These are phyloP conservation scores for Dasypolia templi DNA, from an alignment of 2,888 invertebrate genomes.

Conservation along the genomic window DNA sequence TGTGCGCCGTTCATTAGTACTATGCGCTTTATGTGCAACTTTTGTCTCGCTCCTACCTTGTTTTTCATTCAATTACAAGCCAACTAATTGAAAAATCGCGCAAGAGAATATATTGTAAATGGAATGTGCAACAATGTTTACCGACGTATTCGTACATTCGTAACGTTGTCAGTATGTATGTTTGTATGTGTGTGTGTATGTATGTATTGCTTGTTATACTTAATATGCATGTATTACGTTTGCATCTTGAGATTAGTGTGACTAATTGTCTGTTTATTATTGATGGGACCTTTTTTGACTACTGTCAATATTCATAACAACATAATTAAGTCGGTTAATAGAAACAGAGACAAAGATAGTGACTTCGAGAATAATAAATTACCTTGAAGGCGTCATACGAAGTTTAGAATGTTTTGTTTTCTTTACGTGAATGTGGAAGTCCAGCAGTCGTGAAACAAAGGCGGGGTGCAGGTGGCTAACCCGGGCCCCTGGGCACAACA, in stretches of 20 bases:
- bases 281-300: not conserved
- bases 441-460: slow-evolving; percentile 50
- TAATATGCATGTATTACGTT: not conserved
- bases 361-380: not conserved
- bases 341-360: not conserved
- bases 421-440: slow-evolving; percentile 16
- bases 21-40: slow-evolving; percentile 76
- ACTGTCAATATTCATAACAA: slow-evolving; percentile 22
- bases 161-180: not conserved
- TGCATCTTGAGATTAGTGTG: slow-evolving; percentile 23
- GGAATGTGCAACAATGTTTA: slow-evolving; percentile 34
- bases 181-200: no score
- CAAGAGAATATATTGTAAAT: slow-evolving; percentile 61
- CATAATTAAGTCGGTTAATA: slow-evolving; percentile 8
- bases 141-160: not conserved
- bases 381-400: not conserved
- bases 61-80: slow-evolving; percentile 80
- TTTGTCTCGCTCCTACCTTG: slow-evolving; percentile 75
- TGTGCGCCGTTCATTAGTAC: slow-evolving; percentile 82
- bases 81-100: slow-evolving; percentile 78
- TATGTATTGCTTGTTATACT: not conserved
- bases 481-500: slow-evolving; percentile 68
- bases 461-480: slow-evolving; percentile 67
- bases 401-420: slow-evolving; percentile 15
- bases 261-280: slow-evolving; percentile 35